phyloP scores from a whole-genome alignment of 2,888 invertebrate genomes.

The Coelinius sp. region DNA sequence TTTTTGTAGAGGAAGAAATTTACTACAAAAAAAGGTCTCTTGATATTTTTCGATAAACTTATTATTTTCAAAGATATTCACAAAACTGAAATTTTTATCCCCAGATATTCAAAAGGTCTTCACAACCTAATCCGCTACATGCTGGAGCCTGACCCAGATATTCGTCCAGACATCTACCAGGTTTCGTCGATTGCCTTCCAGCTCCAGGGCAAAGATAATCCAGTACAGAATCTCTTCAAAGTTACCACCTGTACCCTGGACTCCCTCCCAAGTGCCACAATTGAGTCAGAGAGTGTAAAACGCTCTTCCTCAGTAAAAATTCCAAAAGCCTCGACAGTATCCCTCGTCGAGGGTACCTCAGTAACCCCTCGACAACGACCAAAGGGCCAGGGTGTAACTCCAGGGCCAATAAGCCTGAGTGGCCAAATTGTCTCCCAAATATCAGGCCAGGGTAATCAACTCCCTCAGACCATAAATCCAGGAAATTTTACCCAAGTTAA shows the following conservation, averaged over 20 bases:
- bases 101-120: constrained; percentile 65
- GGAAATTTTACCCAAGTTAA: constrained; percentile 51
- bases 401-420: constrained; percentile 66
- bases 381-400: constrained; percentile 74
- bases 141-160: constrained; percentile 86
- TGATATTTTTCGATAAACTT: too few relatives aligned
- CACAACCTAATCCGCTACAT: constrained; percentile 76
- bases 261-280: constrained; percentile 77
- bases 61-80: too few relatives aligned
- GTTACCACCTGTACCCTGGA: constrained; percentile 77
- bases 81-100: constrained; percentile 27
- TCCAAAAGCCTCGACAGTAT: constrained; percentile 70
- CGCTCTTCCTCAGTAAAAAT: constrained; percentile 73
- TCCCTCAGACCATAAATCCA: constrained; percentile 50
- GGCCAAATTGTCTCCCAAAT: constrained; percentile 68
- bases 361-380: constrained; percentile 88
- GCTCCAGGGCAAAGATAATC: constrained; percentile 80
- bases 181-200: constrained; percentile 83
- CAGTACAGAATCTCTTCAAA: constrained; percentile 86
- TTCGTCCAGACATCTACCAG: constrained; percentile 90
- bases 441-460: constrained; percentile 65
- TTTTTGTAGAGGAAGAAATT: too few relatives aligned
- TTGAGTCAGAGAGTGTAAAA: constrained; percentile 79
- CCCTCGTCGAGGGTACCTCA: constrained; percentile 80
- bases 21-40: too few relatives aligned